phyloP scores from a whole-genome alignment of 2,797 vertebrate species.

The Tolypeutes matacus region DNA sequence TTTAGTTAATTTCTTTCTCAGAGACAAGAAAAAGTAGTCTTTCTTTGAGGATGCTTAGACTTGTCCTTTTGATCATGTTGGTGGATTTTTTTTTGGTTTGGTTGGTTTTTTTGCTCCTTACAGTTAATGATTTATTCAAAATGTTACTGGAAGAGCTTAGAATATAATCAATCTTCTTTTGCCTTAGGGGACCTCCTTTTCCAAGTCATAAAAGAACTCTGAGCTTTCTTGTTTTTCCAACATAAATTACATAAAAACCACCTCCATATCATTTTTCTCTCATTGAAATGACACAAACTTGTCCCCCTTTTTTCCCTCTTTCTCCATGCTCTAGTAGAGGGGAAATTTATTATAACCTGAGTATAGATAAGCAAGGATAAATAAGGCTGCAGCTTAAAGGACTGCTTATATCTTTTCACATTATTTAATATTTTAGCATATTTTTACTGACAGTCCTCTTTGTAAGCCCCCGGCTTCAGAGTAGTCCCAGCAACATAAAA shows the following conservation, averaged over 20 bases:
- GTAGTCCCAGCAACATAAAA: background rate
- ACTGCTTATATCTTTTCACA: slow-evolving; percentile 40
- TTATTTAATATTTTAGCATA: slow-evolving; percentile 50
- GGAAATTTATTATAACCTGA: slow-evolving; percentile 45
- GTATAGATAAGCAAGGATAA: slow-evolving; percentile 48
- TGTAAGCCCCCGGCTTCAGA: slow-evolving; percentile 15
- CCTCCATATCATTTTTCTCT: slow-evolving; percentile 51
- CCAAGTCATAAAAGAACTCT: slow-evolving; percentile 59
- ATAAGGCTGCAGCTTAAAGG: background rate
- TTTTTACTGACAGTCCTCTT: slow-evolving; percentile 47
- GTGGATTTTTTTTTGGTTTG: background rate
- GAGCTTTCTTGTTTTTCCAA: slow-evolving; percentile 65
- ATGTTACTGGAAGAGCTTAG: slow-evolving; percentile 75
- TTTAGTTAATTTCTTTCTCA: slow-evolving; percentile 56
- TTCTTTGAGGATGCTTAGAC: slow-evolving; percentile 52
- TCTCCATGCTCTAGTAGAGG: slow-evolving; percentile 41
- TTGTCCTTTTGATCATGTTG: slow-evolving; percentile 56
- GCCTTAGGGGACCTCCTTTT: slow-evolving; percentile 67
- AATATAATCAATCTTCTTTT: slow-evolving; percentile 79
- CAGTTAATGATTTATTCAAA: slow-evolving; percentile 82
- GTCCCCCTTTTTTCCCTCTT: background rate
- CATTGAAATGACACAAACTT: slow-evolving; percentile 43
- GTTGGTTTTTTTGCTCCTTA: slow-evolving; percentile 55
- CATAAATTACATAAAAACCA: slow-evolving; percentile 56
- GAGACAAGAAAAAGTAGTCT: slow-evolving; percentile 24